Conservation (phyloP, 1,140 invertebrate genomes). For the Dreissena rostriformis region DNA sequence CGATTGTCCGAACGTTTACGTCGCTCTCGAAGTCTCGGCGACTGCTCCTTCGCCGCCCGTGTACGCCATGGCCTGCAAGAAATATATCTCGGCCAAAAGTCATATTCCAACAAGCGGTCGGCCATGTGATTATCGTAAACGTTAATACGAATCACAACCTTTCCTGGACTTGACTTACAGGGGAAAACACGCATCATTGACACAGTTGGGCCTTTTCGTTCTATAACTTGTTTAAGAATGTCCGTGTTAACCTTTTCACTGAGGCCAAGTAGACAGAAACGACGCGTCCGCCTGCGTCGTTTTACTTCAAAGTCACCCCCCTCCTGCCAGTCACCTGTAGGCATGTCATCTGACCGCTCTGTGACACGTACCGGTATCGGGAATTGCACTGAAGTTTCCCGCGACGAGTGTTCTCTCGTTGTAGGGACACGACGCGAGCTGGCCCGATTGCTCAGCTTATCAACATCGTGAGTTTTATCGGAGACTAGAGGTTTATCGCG, state of each 20-base stretch:
- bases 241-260: not conserved
- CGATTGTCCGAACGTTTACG: not conserved
- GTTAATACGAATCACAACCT: conserved; percentile 5
- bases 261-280: not conserved
- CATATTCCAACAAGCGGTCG: not conserved
- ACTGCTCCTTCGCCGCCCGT: not conserved
- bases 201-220: not conserved
- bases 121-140: not conserved
- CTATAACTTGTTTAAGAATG: not conserved
- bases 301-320: too few species aligned
- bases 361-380: too few species aligned
- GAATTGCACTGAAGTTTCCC: too few species aligned
- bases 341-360: too few species aligned
- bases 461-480: too few species aligned
- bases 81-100: conserved; percentile 17
- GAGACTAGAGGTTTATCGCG: too few species aligned
- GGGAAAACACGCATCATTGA: not conserved
- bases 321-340: too few species aligned
- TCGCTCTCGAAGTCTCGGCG: not conserved
- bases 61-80: conserved; percentile 3
- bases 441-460: too few species aligned
- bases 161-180: not conserved
- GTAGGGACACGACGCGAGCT: too few species aligned
- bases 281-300: not conserved
- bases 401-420: too few species aligned